Evolutionary conservation across 1,140 invertebrate species (phyloP).

Genomic region (Lanistes nyassanus): DNA sequence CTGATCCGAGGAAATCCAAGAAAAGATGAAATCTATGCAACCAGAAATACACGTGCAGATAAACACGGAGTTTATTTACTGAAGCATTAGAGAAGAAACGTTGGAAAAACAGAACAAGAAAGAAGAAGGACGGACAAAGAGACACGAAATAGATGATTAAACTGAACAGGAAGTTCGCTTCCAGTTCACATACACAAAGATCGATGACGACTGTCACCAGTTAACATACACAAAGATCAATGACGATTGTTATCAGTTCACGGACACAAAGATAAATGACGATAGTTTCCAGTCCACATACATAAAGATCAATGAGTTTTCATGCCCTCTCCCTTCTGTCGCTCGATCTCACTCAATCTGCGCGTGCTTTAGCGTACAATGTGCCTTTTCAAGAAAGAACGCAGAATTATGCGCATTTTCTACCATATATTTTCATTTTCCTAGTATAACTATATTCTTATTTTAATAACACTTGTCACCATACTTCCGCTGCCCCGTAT

Average conservation of each 20-base stretch:
- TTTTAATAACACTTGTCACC: neutral
- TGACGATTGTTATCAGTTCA: neutral
- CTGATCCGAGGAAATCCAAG: no score
- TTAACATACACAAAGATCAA: no score
- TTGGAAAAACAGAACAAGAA: neutral
- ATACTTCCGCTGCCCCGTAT: neutral
- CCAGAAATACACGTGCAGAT: constrained; percentile 7
- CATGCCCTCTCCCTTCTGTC: neutral
- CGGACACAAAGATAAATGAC: neutral
- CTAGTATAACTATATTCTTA: no score
- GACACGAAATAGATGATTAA: neutral
- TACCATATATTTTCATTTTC: neutral
- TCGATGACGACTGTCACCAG: no score
- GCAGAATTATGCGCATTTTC: no score
- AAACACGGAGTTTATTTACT: neutral
- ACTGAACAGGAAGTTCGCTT: neutral
- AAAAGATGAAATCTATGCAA: no score
- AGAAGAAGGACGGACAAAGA: neutral
- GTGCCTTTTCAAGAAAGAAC: neutral
- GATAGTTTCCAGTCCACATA: neutral
- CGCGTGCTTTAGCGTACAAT: no score
- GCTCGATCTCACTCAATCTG: neutral
- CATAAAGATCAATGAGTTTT: neutral
- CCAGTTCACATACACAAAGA: neutral
- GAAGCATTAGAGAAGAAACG: neutral